phyloP scores from a whole-genome alignment of 2,888 invertebrate species.

The Leptopilina myrica region DNA sequence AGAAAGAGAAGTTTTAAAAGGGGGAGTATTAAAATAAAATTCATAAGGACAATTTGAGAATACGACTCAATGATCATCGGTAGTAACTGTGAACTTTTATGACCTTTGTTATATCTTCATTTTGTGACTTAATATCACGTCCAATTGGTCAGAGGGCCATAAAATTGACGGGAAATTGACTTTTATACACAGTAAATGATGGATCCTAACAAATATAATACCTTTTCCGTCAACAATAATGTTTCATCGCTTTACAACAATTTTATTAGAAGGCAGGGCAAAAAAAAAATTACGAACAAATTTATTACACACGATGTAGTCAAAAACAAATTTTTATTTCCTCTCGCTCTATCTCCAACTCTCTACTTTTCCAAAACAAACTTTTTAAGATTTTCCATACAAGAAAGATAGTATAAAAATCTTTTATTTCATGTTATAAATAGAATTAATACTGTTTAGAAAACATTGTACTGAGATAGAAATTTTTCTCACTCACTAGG shows the following conservation, averaged over 20 bases:
- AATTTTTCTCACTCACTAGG: too few relatives aligned
- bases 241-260: neutral
- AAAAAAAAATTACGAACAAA: neutral
- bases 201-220: neutral
- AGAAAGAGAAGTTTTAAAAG: neutral
- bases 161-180: slow-evolving; percentile 15
- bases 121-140: slow-evolving; percentile 11
- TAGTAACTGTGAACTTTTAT: slow-evolving; percentile 9
- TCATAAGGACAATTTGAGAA: slow-evolving; percentile 9
- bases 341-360: too few relatives aligned
- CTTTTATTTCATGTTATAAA: too few relatives aligned
- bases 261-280: neutral
- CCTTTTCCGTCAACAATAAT: neutral
- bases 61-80: slow-evolving; percentile 20
- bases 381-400: neutral
- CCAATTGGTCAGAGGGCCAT: slow-evolving; percentile 2
- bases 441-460: too few relatives aligned
- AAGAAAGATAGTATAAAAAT: too few relatives aligned
- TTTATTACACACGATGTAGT: neutral
- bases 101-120: slow-evolving; percentile 4
- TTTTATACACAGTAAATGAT: slow-evolving; percentile 16
- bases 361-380: neutral
- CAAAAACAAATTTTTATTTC: neutral
- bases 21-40: neutral
- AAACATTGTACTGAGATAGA: too few relatives aligned